A percentile compares a stretch with the other conserved stretches of the same genome.
phyloP scores from a whole-genome alignment of 2,888 invertebrate species.

The Spisula subtruncata region DNA sequence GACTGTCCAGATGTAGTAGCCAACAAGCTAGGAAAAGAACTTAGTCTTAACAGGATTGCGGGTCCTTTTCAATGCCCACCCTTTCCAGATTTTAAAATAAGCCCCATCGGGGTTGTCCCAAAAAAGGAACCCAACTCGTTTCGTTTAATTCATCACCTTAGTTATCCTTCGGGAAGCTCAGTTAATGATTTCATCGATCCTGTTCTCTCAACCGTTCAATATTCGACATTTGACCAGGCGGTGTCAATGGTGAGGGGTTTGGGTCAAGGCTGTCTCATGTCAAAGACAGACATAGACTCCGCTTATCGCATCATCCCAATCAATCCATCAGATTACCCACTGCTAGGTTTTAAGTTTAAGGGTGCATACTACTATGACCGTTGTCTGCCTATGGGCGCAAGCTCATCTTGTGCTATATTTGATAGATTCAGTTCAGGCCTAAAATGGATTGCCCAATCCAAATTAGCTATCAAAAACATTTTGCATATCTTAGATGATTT shows the following conservation, averaged over 20 bases:
- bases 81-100: constrained; percentile 41
- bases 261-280: constrained; percentile 39
- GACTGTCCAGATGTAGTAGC: not conserved
- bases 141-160: constrained; percentile 64
- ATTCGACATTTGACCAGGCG: constrained; percentile 59
- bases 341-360: constrained; percentile 55
- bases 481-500: constrained; percentile 53
- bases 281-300: constrained; percentile 62
- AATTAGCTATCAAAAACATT: constrained; percentile 31
- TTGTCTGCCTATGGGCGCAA: constrained; percentile 51
- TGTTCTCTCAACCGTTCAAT: constrained; percentile 37
- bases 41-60: not conserved
- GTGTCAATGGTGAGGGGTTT: constrained; percentile 18
- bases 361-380: constrained; percentile 54
- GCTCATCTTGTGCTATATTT: too few species aligned
- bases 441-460: constrained; percentile 1
- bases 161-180: constrained; percentile 50
- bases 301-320: constrained; percentile 62
- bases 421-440: too few species aligned
- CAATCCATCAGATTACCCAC: constrained; percentile 54
- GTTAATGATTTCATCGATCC: constrained; percentile 62
- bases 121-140: constrained; percentile 52
- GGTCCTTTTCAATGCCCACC: not conserved
- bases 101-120: too few species aligned
- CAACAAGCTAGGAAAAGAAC: not conserved